Conservation (phyloP, 2,888 invertebrate species). For the Andrena flavipes region DNA sequence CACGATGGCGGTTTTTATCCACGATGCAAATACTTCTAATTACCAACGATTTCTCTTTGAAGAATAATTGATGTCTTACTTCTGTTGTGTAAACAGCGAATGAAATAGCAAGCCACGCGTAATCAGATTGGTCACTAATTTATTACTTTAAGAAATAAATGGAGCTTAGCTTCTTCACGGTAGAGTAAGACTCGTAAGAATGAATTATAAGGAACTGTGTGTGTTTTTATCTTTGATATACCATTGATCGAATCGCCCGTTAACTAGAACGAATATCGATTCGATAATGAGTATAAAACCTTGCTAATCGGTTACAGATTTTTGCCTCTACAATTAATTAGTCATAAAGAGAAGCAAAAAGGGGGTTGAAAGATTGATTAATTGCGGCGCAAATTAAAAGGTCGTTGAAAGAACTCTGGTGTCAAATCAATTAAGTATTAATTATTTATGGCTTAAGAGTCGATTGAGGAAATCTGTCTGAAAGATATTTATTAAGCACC, state of each 20-base stretch:
- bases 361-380: too few species aligned
- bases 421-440: not conserved
- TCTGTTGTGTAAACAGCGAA: not conserved
- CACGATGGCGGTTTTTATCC: not conserved
- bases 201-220: not conserved
- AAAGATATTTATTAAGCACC: not conserved
- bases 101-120: not conserved
- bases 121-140: not conserved
- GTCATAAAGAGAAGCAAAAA: not conserved
- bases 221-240: not conserved
- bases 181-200: not conserved
- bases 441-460: not conserved
- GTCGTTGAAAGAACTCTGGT: not conserved
- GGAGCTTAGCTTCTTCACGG: not conserved
- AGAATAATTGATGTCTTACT: not conserved
- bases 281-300: not conserved
- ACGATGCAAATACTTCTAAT: not conserved
- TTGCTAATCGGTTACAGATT: not conserved
- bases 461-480: not conserved
- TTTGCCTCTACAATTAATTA: slow-evolving; percentile 7
- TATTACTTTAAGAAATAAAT: not conserved
- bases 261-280: slow-evolving; percentile 8
- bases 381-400: not conserved
- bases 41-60: slow-evolving; percentile 10
- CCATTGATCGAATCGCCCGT: not conserved